Base-by-base conservation (phyloP, 2,888 invertebrate genomes). In the Julus scanicus region DNA sequence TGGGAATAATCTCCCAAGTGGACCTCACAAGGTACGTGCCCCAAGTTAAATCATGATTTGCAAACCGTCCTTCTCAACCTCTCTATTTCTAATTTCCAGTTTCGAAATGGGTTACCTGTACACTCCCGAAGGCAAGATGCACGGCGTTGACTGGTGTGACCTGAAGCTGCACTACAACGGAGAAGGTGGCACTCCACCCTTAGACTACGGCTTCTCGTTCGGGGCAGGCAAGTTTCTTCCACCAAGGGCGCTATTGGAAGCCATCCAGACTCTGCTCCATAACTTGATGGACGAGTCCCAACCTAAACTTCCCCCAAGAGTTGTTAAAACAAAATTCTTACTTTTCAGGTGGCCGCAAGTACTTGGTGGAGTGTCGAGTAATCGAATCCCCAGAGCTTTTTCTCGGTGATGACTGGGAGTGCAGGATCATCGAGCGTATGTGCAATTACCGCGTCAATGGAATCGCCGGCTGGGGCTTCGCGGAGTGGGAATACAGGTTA, bases 1-100 rank as follows among this genome's bases (percentile, higher is more conserved):
- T 96, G 0, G 96, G 96, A 1, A 94, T 95, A 87, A 94, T 97
- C 88, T 95, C 95, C 89, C 96, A 97, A 92, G 92, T 91, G 8
- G 84, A 84, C 44, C 13, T 84, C 84, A 44, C 84, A 39, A 17
- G 20, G 63, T 63, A 9, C 20, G 63, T 9, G 4, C 5, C 20
- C 20, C 63, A 53, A 15, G 4, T 13, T 53, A 9, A 29, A 29
- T 15, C 3, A 5, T 15, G 9, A 9, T 20, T 63, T 0, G 20
- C 1, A 1, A 13, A 20, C 20, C 2, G 20, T 63, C 63, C 29
- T 29, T 29, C 29, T 29, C 29, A 29, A 29, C 53, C 4, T 13
- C 9, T 20, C 20, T 5, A n/a, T n/a, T 20, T 20, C 63, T 63
- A 29, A 29, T 1, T 1, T 63, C 20, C 39, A 95, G 95, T 87